Evolutionary conservation across 1,140 invertebrate species (phyloP), one percentile per base, ranked within the genome.

Genomic region (Drosophila pandora): DNA sequence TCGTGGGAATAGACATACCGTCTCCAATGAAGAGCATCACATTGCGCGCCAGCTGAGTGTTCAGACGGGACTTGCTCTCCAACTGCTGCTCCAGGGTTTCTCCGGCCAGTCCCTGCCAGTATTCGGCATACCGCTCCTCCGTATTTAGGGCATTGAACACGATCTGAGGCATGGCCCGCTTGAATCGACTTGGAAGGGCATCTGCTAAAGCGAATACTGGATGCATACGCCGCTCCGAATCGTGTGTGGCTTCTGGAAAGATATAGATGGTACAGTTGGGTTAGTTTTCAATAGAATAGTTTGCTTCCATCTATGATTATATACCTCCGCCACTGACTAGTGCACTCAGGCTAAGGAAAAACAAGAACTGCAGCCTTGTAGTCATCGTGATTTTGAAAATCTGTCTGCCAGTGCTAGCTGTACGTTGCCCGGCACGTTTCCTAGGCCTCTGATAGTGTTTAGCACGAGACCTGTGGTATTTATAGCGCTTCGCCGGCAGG

Each of bases 11-110:
- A 28, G 95, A 95, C 95, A 96, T 96, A 13, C 95, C 95, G 81
- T 96, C 95, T 2, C 95, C 96, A 28, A 96, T 79, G 76, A 96
- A 96, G n/a, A 95, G 79, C 53, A 96, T 94, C 6, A 95, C 92
- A 91, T 96, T 96, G 85, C 94, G 95, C 13, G 95, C 94, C 62
- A 90, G 70, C 59, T 93, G 92, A 48, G 92, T 92, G 41, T 93
- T 93, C 13, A 92, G 72, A 49, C 64, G 48, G 55, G 83, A 37
- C 30, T 91, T 91, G 48, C 75, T 87, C n/a, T 89, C 71, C 54
- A 91, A 50, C 63, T 92, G 91, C 52, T 89, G 73, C 1, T 89
- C 62, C 12, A 92, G 58, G 6, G 62, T 83, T 48, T 79, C 58
- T 12, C 89, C 71, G 0, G 80, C 92, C 34, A 89, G 17, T 3